Evolutionary conservation across 1,140 invertebrate species (phyloP).

Genomic region (Reticulitermes speratus): DNA sequence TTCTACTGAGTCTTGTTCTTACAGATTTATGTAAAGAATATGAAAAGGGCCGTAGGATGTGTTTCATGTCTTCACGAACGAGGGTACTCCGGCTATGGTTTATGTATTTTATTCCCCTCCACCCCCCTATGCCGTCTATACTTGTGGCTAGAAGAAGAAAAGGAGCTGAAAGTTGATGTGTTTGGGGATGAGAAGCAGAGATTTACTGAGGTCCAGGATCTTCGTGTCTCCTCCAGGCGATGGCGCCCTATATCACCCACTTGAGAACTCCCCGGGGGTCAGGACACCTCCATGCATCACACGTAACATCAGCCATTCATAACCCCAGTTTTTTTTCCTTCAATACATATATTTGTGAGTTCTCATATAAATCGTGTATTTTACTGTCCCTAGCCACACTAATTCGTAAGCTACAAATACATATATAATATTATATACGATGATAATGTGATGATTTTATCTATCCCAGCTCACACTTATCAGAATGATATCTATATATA

Average conservation of each 20-base stretch:
- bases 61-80: neutral
- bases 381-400: neutral
- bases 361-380: neutral
- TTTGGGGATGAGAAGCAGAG: neutral
- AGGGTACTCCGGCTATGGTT: neutral
- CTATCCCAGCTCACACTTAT: no score
- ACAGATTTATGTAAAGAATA: neutral
- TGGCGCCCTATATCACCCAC: neutral
- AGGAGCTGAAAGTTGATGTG: neutral
- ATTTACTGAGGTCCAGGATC: neutral
- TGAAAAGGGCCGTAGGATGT: neutral
- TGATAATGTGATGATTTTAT: no score
- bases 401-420: no score
- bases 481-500: no score
- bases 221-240: neutral
- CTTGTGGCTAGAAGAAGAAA: neutral
- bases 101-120: neutral
- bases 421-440: no score
- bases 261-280: neutral
- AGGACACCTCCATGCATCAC: conserved; percentile 4
- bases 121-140: neutral
- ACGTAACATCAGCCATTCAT: neutral
- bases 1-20: neutral
- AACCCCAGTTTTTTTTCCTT: neutral
- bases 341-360: neutral